Evolutionary conservation across 2,113 vertebrate species (phyloP).

Genomic region (Reinhardtius hippoglossoides): DNA sequence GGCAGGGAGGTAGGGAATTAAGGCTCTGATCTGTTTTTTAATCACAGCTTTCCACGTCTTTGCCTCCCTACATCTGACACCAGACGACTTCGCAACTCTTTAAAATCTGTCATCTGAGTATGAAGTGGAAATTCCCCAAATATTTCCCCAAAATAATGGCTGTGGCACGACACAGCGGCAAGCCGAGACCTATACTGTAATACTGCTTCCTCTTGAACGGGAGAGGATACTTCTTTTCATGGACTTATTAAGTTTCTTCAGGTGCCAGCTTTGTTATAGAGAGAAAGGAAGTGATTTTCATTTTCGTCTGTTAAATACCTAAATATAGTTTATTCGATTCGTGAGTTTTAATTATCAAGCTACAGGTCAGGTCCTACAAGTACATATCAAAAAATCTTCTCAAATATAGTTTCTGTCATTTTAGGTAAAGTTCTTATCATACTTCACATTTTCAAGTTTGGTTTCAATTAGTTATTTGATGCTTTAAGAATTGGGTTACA

Average conservation of each 20-base stretch:
- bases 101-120: constrained; percentile 67
- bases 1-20: constrained; percentile 70
- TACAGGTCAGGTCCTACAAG: no score
- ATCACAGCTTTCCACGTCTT: constrained; percentile 70
- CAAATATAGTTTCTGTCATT: no score
- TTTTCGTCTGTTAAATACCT: no score
- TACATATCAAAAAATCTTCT: no score
- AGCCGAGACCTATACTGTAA: constrained; percentile 41
- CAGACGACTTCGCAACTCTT: constrained; percentile 62
- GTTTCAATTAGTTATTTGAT: no score
- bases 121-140: constrained; percentile 74
- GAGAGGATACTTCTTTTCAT: constrained; percentile 1
- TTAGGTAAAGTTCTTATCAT: no score
- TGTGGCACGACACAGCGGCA: constrained; percentile 35
- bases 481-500: no score
- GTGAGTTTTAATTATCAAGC: no score
- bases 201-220: constrained; percentile 21
- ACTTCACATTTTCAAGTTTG: no score
- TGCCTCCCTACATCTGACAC: constrained; percentile 73
- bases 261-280: background rate
- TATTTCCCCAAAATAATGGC: constrained; percentile 64
- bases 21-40: constrained; percentile 77
- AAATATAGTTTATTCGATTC: no score
- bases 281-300: background rate
- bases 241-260: background rate